These are phyloP conservation scores for Leuciscus waleckii DNA, from an alignment of 2,797 vertebrate species.

Conservation along the genomic window DNA sequence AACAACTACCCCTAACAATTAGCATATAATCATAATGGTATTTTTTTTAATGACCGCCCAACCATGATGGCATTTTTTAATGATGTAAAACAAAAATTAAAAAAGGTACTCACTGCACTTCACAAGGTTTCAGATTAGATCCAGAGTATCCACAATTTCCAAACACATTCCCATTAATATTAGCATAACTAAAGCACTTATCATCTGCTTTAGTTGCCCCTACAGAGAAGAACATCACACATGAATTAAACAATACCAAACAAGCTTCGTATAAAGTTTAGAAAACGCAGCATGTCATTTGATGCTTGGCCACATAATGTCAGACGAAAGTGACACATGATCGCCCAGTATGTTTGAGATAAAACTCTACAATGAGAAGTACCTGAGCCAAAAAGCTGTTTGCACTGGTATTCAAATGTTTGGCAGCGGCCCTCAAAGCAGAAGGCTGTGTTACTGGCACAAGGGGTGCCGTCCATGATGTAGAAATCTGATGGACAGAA, in stretches of 20 bases:
- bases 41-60: background rate
- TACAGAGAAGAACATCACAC: conserved; percentile 55
- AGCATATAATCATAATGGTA: background rate
- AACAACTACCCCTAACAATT: background rate
- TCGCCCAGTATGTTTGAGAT: background rate
- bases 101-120: conserved; percentile 76
- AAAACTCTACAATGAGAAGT: conserved; percentile 22
- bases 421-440: conserved; percentile 86
- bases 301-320: background rate
- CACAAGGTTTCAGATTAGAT: conserved; percentile 69
- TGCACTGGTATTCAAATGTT: conserved; percentile 86
- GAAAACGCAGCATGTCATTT: background rate
- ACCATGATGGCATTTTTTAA: background rate
- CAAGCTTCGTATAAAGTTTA: background rate
- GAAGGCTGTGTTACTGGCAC: conserved; percentile 75
- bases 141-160: conserved; percentile 86
- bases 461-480: conserved; percentile 83
- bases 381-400: conserved; percentile 82
- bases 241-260: background rate
- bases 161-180: conserved; percentile 77
- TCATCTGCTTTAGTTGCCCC: conserved; percentile 82
- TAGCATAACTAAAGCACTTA: conserved; percentile 78
- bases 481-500: conserved; percentile 83
- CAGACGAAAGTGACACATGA: background rate
- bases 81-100: background rate